Conservation (phyloP, 2,113 vertebrate genomes). For the Gnathonemus echidnorhynchus region DNA sequence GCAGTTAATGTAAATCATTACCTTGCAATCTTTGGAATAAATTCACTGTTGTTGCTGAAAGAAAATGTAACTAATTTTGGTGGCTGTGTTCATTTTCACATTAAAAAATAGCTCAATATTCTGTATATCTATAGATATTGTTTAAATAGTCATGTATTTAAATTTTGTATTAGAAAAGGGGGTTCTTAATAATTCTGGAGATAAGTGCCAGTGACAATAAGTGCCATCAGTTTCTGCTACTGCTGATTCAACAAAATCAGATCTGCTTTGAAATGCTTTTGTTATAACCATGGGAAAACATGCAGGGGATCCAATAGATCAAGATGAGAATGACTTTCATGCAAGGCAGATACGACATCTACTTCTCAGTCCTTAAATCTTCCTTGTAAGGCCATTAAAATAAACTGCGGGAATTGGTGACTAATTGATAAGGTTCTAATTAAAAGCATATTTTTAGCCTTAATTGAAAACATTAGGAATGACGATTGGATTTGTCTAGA, state of each 20-base stretch:
- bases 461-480: conserved; percentile 57
- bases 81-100: neutral
- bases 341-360: conserved; percentile 35
- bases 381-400: conserved; percentile 44
- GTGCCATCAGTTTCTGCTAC: neutral
- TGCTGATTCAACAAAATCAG: neutral
- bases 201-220: neutral
- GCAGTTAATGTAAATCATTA: neutral
- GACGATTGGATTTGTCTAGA: conserved; percentile 39
- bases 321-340: neutral
- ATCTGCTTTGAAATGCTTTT: neutral
- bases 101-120: neutral
- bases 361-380: conserved; percentile 57
- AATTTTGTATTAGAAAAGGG: neutral
- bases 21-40: neutral
- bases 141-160: neutral
- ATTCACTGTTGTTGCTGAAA: neutral
- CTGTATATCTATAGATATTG: neutral
- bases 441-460: conserved; percentile 45
- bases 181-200: neutral
- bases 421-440: conserved; percentile 62
- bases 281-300: neutral
- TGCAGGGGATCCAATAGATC: neutral
- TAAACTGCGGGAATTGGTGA: conserved; percentile 49
- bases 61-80: neutral